A percentile compares a stretch with the other conserved stretches of the same genome.
phyloP scores from a whole-genome alignment of 2,113 vertebrate species.

The Pterocles gutturalis region DNA sequence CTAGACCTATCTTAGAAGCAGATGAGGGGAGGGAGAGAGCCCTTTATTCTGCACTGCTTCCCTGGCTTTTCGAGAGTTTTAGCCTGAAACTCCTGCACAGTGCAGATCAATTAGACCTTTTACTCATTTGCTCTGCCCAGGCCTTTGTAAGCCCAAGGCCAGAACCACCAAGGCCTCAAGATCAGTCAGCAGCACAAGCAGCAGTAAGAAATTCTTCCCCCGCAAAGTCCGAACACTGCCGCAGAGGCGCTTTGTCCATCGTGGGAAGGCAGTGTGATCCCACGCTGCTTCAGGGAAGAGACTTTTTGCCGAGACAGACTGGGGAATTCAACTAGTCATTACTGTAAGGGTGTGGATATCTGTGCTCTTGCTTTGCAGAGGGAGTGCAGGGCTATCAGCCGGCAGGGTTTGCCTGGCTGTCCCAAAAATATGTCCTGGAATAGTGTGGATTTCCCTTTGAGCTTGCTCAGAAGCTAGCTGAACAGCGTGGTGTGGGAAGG shows the following conservation, averaged over 20 bases:
- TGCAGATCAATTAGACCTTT: background rate
- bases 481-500: background rate
- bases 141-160: background rate
- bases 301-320: accelerated
- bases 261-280: background rate
- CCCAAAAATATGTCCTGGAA: background rate
- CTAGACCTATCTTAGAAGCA: background rate
- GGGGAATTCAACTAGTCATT: background rate
- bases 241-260: background rate
- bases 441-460: background rate
- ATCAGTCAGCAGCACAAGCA: background rate
- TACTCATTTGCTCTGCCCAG: background rate
- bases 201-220: background rate
- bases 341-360: background rate
- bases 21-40: background rate
- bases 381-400: background rate
- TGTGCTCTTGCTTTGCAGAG: background rate
- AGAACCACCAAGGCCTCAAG: background rate
- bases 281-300: background rate
- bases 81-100: background rate
- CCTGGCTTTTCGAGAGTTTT: background rate
- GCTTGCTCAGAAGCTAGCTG: background rate
- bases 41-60: background rate
- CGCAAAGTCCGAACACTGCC: accelerated
- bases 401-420: background rate